phyloP scores from a whole-genome alignment of 2,113 vertebrate species.

The Coracopsis vasa region DNA sequence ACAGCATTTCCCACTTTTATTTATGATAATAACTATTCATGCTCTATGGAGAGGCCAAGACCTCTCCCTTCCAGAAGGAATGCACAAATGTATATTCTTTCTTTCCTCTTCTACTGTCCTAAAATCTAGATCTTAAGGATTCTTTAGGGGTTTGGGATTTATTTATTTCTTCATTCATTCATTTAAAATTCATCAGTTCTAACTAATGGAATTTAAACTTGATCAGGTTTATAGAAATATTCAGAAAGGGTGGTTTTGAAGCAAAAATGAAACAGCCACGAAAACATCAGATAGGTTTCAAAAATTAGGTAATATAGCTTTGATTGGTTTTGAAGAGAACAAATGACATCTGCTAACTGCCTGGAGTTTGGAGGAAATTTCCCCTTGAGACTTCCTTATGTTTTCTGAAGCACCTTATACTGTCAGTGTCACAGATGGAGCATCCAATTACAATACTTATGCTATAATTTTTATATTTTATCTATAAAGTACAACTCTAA shows the following conservation, averaged over 20 bases:
- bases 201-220: neutral
- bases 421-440: constrained; percentile 18
- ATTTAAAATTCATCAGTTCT: neutral
- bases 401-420: neutral
- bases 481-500: neutral
- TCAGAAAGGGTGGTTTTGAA: neutral
- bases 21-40: neutral
- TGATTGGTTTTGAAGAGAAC: neutral
- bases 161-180: neutral
- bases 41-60: neutral
- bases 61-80: neutral
- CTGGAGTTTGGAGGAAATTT: neutral
- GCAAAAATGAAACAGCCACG: neutral
- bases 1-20: neutral
- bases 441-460: neutral
- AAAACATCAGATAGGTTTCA: neutral
- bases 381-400: neutral
- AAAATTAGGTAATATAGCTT: neutral
- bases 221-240: neutral
- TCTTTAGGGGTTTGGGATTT: neutral
- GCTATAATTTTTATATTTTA: constrained; percentile 7
- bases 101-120: neutral
- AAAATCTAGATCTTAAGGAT: neutral
- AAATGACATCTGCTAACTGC: constrained; percentile 23
- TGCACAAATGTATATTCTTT: neutral